Evolutionary conservation across 2,888 invertebrate species (phyloP).

Genomic region (Venusia cambrica): DNA sequence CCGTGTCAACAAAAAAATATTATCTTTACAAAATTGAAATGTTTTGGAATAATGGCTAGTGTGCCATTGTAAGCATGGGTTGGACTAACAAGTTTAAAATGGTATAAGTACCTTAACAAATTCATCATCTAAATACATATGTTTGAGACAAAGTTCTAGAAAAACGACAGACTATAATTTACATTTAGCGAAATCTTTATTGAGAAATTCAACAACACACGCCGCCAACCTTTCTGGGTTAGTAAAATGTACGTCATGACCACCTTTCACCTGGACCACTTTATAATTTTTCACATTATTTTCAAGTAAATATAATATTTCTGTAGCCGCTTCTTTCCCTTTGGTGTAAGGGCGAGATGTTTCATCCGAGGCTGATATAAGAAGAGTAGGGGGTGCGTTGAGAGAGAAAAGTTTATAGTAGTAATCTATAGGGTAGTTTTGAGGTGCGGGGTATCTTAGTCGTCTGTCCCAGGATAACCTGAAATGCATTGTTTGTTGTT

Average conservation of each 20-base stretch:
- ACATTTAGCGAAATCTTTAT: constrained; percentile 22
- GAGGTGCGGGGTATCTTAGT: constrained; percentile 41
- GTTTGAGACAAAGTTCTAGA: too few species aligned
- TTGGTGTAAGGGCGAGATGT: constrained; percentile 25
- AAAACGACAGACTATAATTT: constrained; percentile 8
- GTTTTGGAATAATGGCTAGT: too few species aligned
- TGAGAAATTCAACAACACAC: constrained; percentile 55
- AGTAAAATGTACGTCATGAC: constrained; percentile 83
- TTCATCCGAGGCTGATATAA: constrained; percentile 40
- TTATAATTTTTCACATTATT: constrained; percentile 29
- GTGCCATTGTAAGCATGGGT: too few species aligned
- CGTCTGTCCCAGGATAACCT: constrained; percentile 64
- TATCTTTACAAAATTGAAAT: too few species aligned
- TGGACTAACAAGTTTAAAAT: too few species aligned
- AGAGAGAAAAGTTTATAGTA: constrained; percentile 47
- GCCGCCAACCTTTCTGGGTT: constrained; percentile 74
- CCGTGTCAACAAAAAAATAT: too few species aligned
- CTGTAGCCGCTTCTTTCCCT: constrained; percentile 28
- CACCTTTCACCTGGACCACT: constrained; percentile 63
- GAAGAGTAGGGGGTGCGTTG: constrained; percentile 47
- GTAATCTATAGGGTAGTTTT: constrained; percentile 46
- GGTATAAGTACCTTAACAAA: too few species aligned
- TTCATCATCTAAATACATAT: too few species aligned
- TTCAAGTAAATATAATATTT: constrained; percentile 36
- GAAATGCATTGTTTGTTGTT: too few species aligned